Evolutionary conservation across 2,888 invertebrate genomes (phyloP).

Genomic region (Pegoplata infirma): DNA sequence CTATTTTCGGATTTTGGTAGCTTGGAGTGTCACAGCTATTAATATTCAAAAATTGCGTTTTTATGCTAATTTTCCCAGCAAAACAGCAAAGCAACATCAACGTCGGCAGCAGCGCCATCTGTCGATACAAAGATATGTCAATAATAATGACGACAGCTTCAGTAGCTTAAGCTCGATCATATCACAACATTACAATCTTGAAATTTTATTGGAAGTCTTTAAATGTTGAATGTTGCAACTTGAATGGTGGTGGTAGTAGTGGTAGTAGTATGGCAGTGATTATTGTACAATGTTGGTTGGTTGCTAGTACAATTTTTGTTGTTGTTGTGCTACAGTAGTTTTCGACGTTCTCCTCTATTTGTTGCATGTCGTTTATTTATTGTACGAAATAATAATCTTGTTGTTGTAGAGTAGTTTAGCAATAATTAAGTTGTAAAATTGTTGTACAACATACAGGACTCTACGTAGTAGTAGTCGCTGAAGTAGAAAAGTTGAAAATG

Average conservation of each 20-base stretch:
- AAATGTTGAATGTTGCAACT: conserved; percentile 38
- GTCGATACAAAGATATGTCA: conserved; percentile 74
- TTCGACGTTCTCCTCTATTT: conserved; percentile 52
- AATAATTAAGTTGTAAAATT: conserved; percentile 77
- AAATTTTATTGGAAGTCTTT: conserved; percentile 51
- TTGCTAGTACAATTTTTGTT: too few species aligned
- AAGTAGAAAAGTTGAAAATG: conserved; percentile 37
- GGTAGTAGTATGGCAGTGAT: too few species aligned
- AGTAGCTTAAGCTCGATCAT: conserved; percentile 65
- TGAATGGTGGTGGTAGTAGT: too few species aligned
- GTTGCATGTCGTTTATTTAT: conserved; percentile 63
- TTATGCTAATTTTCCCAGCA: conserved; percentile 75
- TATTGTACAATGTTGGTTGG: too few species aligned
- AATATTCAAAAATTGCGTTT: conserved; percentile 78
- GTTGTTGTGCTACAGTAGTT: background rate
- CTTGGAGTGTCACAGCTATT: conserved; percentile 69
- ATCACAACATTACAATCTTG: conserved; percentile 62
- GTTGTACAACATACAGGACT: conserved; percentile 68
- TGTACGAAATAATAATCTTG: conserved; percentile 57
- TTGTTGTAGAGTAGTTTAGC: conserved; percentile 71
- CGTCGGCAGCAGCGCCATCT: conserved; percentile 65
- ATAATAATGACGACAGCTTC: conserved; percentile 64
- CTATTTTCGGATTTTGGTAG: conserved; percentile 32
- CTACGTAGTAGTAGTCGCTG: too few species aligned
- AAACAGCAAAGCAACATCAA: conserved; percentile 5